Conservation (phyloP, 2,113 vertebrate species). For the Catharus bicknelli region DNA sequence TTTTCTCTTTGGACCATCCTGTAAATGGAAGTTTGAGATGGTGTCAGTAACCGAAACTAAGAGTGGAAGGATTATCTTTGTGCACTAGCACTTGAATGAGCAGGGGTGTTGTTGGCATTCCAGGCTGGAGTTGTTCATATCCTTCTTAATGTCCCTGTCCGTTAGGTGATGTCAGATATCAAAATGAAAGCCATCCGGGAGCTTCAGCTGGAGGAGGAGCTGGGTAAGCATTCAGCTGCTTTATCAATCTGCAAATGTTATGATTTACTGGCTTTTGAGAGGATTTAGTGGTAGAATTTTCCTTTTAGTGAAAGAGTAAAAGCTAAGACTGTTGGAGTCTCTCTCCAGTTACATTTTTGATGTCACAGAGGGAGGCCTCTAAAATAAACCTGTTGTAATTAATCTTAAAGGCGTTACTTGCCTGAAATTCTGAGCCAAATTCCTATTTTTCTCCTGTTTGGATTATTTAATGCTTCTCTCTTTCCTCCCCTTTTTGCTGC, state of each 20-base stretch:
- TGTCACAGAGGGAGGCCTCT: not conserved
- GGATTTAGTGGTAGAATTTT: not conserved
- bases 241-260: not conserved
- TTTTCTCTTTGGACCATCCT: not conserved
- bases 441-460: not conserved
- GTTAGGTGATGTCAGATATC: conserved; percentile 87
- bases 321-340: not conserved
- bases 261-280: not conserved
- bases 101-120: not conserved
- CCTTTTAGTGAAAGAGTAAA: not conserved
- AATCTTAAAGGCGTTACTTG: not conserved
- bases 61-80: not conserved
- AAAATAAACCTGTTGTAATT: not conserved
- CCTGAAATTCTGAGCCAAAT: not conserved
- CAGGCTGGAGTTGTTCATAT: not conserved
- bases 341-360: not conserved
- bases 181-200: conserved; percentile 85
- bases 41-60: not conserved
- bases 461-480: not conserved
- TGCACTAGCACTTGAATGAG: not conserved
- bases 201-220: conserved; percentile 79
- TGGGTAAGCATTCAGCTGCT: conserved; percentile 72
- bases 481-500: conserved; percentile 3
- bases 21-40: not conserved
- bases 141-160: conserved; percentile 32